A percentile compares a stretch with the other conserved stretches of the same genome.
phyloP scores from a whole-genome alignment of 2,113 vertebrate genomes.

The Nematolebias whitei region DNA sequence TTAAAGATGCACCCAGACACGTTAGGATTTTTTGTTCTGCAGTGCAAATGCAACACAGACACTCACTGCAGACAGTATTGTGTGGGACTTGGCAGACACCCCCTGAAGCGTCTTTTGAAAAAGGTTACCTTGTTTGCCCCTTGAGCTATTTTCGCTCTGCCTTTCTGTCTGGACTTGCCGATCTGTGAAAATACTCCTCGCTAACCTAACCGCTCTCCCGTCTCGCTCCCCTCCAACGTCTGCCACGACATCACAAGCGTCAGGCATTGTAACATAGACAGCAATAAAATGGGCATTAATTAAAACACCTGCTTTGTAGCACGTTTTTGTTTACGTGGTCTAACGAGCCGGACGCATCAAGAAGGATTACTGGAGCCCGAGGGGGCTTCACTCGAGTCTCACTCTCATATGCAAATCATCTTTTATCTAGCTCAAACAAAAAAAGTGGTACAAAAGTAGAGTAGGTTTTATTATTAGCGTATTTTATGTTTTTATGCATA shows the following conservation, averaged over 20 bases:
- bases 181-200: slow-evolving; percentile 77
- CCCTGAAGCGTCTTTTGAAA: slow-evolving; percentile 77
- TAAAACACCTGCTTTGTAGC: slow-evolving; percentile 79
- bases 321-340: slow-evolving; percentile 79
- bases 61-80: slow-evolving; percentile 74
- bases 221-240: slow-evolving; percentile 56
- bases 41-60: slow-evolving; percentile 64
- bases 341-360: slow-evolving; percentile 73
- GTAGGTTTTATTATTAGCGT: too few relatives aligned
- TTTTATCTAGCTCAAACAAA: slow-evolving; percentile 33
- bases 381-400: slow-evolving; percentile 88
- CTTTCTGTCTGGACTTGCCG: slow-evolving; percentile 76
- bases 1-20: slow-evolving; percentile 47
- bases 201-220: slow-evolving; percentile 60
- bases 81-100: slow-evolving; percentile 79
- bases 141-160: slow-evolving; percentile 77
- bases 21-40: slow-evolving; percentile 60
- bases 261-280: slow-evolving; percentile 78
- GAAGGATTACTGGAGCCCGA: slow-evolving; percentile 75
- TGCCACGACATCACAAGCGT: slow-evolving; percentile 69
- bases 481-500: too few relatives aligned
- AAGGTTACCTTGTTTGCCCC: slow-evolving; percentile 81
- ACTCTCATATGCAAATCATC: slow-evolving; percentile 47
- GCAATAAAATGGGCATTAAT: slow-evolving; percentile 77
- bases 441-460: slow-evolving; percentile 34